Conservation (phyloP, 2,797 vertebrate genomes). For the Novumbra hubbsi region DNA sequence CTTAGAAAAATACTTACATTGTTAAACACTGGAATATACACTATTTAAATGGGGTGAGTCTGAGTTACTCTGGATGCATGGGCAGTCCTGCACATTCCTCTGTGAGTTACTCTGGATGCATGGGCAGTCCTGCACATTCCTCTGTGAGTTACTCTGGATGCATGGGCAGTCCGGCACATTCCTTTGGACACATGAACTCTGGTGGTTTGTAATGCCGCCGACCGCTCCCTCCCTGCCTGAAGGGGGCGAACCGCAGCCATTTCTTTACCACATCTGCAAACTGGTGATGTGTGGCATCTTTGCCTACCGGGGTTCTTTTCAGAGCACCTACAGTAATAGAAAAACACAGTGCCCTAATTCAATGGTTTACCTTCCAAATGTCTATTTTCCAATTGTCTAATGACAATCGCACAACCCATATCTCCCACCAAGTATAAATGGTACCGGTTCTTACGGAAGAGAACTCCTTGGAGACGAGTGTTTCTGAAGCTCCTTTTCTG, state of each 20-base stretch:
- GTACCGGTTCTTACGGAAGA: slow-evolving; percentile 56
- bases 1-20: background rate
- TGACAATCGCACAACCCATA: background rate
- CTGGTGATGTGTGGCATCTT: slow-evolving; percentile 66
- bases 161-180: slow-evolving; percentile 14
- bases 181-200: slow-evolving; percentile 44
- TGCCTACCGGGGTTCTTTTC: slow-evolving; percentile 62
- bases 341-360: background rate
- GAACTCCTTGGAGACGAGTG: slow-evolving; percentile 62
- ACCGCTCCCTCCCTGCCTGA: slow-evolving; percentile 59
- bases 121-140: too few relatives aligned
- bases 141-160: background rate
- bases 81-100: too few relatives aligned
- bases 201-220: slow-evolving; percentile 50
- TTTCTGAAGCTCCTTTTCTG: slow-evolving; percentile 66
- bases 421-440: background rate
- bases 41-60: background rate
- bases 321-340: slow-evolving; percentile 50
- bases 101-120: background rate
- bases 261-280: slow-evolving; percentile 67
- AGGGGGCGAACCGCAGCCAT: slow-evolving; percentile 63
- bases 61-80: background rate
- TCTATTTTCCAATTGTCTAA: background rate
- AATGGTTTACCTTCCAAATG: background rate
- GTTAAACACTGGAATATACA: background rate